Percentiles rank a stretch among this genome's conserved stretches.
These are phyloP conservation scores for Linepithema humile DNA, from an alignment of 1,140 invertebrate species.

Conservation along the genomic window DNA sequence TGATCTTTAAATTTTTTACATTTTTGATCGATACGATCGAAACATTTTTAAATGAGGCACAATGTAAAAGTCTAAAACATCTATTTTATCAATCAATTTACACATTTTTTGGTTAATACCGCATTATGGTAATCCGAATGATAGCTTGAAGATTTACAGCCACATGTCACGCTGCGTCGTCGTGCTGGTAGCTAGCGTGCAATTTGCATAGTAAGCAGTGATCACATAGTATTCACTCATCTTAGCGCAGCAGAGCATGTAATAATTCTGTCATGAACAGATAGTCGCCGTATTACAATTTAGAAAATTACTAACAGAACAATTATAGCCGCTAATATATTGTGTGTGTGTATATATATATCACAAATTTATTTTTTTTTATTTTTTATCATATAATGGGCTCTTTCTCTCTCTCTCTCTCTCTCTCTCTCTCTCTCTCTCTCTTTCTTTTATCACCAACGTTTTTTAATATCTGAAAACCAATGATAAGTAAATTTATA, in stretches of 20 bases:
- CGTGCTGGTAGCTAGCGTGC: neutral
- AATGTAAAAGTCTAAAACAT: neutral
- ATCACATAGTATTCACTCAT: constrained; percentile 37
- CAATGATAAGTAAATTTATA: neutral
- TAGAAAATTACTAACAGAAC: constrained; percentile 21
- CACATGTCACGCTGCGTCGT: neutral
- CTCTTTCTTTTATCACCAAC: too few relatives aligned
- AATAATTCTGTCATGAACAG: constrained; percentile 27
- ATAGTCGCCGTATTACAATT: constrained; percentile 28
- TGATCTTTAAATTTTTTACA: neutral
- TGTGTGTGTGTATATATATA: neutral
- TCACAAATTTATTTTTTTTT: constrained; percentile 15
- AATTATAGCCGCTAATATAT: neutral
- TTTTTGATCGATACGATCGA: neutral
- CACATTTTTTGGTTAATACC: constrained; percentile 14
- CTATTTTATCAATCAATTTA: neutral
- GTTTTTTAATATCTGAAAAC: neutral
- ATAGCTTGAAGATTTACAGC: neutral
- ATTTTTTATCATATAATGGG: neutral
- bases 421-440: too few relatives aligned
- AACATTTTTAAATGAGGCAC: neutral
- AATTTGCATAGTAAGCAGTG: constrained; percentile 44
- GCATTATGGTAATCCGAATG: neutral
- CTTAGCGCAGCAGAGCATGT: constrained; percentile 18
- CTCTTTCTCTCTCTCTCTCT: too few relatives aligned